Base-by-base conservation (phyloP, 2,113 vertebrate genomes). In the Athene noctua region DNA sequence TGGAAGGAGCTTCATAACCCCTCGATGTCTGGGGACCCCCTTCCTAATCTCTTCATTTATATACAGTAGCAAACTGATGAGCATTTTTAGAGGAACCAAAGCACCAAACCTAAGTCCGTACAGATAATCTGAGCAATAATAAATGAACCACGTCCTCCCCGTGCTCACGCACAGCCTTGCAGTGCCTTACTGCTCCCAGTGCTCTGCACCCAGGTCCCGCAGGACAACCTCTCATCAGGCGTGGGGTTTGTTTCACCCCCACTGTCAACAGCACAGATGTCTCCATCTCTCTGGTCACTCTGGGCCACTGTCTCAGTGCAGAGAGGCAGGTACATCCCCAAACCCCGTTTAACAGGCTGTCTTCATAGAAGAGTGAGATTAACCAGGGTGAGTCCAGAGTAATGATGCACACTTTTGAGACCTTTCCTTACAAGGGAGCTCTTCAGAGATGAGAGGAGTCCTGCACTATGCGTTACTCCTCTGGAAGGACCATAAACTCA, bases 161-260 rank as follows among this genome's bases (percentile, higher is more conserved):
- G 67, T 1, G 13, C 66, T 30, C 36, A 3, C 0, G 17, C 36
- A 5, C 18, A 58, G 59, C 59, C 46, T 40, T 19, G 21, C 15
- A 26, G 57, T 3, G 9, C 51, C 2, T 6, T 21, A 3, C 44
- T n/a, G 51, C 46, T 86, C 40, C 47, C 20, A 11, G 32, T 5
- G n/a, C 59, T 71, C 44, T 4, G 11, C 62, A 49, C 15, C 27
- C 61, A 10, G 32, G 3, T 32, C 63, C 62, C 47, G 9, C 0
- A 0, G 71, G 15, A 65, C 20, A 22, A 0, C 36, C n/a, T 20
- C 21, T 58, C 3, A 1, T 20, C 66, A 47, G n/a, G 7, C 0
- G 2, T 13, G 42, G 80, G 51, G 4, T 32, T 42, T n/a, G 27
- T 9, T 36, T 18, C 25, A 3, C 8, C 13, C 27, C 22, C 26